A percentile compares a stretch with the other conserved stretches of the same genome.
These are phyloP conservation scores for Caenorhabditis briggsae DNA, from an alignment of 1,140 invertebrate species.

Conservation along the genomic window DNA sequence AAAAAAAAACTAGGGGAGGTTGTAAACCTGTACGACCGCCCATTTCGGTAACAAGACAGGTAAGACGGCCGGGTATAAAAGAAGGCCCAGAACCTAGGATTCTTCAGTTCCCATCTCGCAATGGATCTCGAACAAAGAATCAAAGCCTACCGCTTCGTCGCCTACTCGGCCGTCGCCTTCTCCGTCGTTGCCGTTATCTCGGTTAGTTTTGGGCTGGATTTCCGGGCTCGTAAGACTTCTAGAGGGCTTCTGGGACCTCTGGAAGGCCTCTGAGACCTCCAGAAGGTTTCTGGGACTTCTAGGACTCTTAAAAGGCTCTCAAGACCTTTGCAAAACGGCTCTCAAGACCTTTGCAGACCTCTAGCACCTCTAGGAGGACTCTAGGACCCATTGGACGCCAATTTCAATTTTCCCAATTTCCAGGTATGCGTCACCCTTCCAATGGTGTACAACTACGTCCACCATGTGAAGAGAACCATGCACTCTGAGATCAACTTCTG, in stretches of 20 bases:
- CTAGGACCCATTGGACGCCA: background rate
- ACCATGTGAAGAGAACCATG: conserved; percentile 48
- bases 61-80: background rate
- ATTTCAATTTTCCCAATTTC: background rate
- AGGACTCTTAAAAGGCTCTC: no score
- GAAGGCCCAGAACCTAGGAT: background rate
- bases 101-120: background rate
- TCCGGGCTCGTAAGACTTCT: no score
- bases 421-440: conserved; percentile 36
- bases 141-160: conserved; percentile 65
- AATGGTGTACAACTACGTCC: conserved; percentile 46
- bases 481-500: conserved; percentile 47
- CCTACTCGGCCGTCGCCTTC: conserved; percentile 63
- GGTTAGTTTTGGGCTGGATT: background rate
- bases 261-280: no score
- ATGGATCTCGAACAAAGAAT: conserved; percentile 27
- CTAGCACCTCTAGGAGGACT: no score
- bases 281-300: no score
- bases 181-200: conserved; percentile 32
- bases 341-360: no score
- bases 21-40: conserved; percentile 1
- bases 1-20: no score
- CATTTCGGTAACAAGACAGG: background rate
- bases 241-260: no score
- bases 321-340: no score